These are phyloP conservation scores for Leptopilina myrica DNA, from an alignment of 2,888 invertebrate genomes.

Conservation along the genomic window DNA sequence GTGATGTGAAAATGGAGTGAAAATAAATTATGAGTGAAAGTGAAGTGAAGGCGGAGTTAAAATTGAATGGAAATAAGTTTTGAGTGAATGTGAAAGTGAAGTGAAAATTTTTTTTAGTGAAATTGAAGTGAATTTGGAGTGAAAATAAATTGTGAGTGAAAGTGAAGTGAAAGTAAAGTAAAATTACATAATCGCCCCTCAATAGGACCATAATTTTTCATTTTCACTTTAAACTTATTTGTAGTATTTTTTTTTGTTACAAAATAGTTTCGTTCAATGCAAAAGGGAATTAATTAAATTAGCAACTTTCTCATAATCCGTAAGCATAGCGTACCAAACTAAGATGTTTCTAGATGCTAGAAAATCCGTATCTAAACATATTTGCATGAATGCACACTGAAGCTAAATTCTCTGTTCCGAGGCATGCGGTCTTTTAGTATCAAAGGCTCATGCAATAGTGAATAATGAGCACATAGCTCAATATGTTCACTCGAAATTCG, in stretches of 20 bases:
- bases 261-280: neutral
- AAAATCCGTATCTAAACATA: slow-evolving; percentile 23
- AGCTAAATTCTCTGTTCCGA: slow-evolving; percentile 10
- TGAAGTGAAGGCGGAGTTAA: too few relatives aligned
- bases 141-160: too few relatives aligned
- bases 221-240: too few relatives aligned
- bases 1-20: too few relatives aligned
- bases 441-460: slow-evolving; percentile 24
- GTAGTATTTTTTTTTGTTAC: neutral
- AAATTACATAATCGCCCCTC: too few relatives aligned
- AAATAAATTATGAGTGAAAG: too few relatives aligned
- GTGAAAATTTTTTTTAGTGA: too few relatives aligned
- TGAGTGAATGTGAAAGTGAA: too few relatives aligned
- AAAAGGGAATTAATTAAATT: neutral
- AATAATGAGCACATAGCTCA: slow-evolving; percentile 16
- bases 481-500: slow-evolving; percentile 5
- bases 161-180: too few relatives aligned
- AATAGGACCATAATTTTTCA: too few relatives aligned
- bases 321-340: neutral
- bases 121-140: too few relatives aligned
- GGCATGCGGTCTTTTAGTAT: slow-evolving; percentile 26
- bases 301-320: neutral
- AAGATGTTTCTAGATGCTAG: neutral
- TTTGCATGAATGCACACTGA: neutral
- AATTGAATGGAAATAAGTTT: too few relatives aligned